Evolutionary conservation across 2,797 vertebrate species (phyloP), one percentile per base, ranked within the genome.

Genomic region (Serranus cabrilla): DNA sequence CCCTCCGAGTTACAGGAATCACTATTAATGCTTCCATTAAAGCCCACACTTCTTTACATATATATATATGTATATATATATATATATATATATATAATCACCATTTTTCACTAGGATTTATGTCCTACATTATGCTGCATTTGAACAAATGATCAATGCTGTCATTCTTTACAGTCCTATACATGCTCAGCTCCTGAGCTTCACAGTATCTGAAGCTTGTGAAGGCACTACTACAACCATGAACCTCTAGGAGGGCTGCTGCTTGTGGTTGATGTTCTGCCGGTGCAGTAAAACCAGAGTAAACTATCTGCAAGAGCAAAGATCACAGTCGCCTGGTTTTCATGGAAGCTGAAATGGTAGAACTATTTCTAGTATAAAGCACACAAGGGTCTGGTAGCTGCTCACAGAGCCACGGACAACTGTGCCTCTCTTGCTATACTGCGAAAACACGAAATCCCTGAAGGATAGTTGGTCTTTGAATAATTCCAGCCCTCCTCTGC

Each of bases 401-500:
- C 71, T 87, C 65, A 54, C 61, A 80, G 65, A 66, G 70, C 55
- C 73, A 49, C 7, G 20, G 70, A 78, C 67, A 71, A 54, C 76
- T 18, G 59, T 25, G 59, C 71, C 34, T 88, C 40, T 82, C 58
- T 55, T 63, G 40, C 64, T 64, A 40, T 39, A 20, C 49, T 42
- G 71, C 74, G 47, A 72, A 83, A 74, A 68, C 74, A 67, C 21
- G 3, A 50, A 84, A 74, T 88, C 92, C 89, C 90, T 20, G 9
- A 77, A 64, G 89, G 60, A 76, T 69, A 56, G 76, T 56, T 71
- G 5, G 21, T 62, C 72, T 87, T 87, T 91, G 80, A 91, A 90
- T 91, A 86, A 89, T 83, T 82, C 60, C 78, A 72, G 39, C 73
- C 20, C 49, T 65, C 52, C 68, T 65, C 73, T 45, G 31, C 76